These are phyloP conservation scores for Yponomeuta cagnagella DNA, from an alignment of 2,888 invertebrate genomes.

Conservation along the genomic window DNA sequence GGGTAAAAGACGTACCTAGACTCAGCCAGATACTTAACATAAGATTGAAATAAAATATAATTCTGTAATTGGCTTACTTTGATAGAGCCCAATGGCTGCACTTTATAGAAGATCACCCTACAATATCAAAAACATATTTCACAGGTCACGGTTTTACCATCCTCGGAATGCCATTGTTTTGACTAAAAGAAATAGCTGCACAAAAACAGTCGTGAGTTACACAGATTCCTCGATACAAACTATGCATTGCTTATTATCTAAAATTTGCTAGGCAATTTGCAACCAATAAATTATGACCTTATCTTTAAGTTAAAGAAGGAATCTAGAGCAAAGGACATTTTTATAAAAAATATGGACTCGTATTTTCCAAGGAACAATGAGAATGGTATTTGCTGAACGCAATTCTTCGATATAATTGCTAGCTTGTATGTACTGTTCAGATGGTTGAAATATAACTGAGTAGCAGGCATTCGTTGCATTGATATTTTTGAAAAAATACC, in stretches of 20 bases:
- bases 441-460: neutral
- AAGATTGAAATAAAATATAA: no score
- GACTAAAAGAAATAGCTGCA: neutral
- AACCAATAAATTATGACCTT: neutral
- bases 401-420: neutral
- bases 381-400: neutral
- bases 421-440: neutral
- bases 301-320: neutral
- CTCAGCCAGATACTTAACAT: no score
- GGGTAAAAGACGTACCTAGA: no score
- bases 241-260: neutral
- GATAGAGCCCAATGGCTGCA: neutral
- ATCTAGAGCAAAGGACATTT: constrained; percentile 1
- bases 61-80: no score
- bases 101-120: neutral
- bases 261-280: constrained; percentile 1
- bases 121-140: constrained; percentile 4
- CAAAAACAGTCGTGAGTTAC: neutral
- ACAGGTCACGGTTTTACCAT: constrained; percentile 1
- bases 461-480: neutral
- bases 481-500: neutral
- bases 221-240: neutral
- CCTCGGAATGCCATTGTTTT: constrained; percentile 4
- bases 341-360: neutral
- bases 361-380: neutral